Conservation (phyloP, 1,140 invertebrate species). For the Pseudachorutes palmiensis region DNA sequence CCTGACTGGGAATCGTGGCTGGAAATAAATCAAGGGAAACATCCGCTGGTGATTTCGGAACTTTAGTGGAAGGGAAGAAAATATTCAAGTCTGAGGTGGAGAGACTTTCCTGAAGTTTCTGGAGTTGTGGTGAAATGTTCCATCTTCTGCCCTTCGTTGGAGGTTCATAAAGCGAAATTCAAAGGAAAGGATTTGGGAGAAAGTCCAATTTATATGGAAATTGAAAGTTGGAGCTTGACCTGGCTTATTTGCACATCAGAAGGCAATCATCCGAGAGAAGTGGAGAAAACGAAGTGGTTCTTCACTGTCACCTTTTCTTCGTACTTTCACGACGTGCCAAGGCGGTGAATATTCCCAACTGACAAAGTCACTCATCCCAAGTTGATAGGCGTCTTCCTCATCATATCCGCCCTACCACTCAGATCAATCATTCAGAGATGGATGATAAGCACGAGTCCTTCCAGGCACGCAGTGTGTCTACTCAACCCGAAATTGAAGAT, state of each 20-base stretch:
- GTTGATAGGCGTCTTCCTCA: background rate
- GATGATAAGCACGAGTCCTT: background rate
- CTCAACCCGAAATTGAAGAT: too few relatives aligned
- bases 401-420: slow-evolving; percentile 2
- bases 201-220: slow-evolving; percentile 17
- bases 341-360: background rate
- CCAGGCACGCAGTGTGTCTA: too few relatives aligned
- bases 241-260: slow-evolving; percentile 13
- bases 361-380: background rate
- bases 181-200: background rate
- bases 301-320: slow-evolving; percentile 7
- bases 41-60: slow-evolving; percentile 4
- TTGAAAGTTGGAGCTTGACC: slow-evolving; percentile 17
- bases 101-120: too few relatives aligned
- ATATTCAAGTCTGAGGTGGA: background rate
- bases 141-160: too few relatives aligned
- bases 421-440: slow-evolving; percentile 4
- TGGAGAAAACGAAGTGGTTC: slow-evolving; percentile 12
- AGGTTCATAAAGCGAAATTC: background rate
- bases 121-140: too few relatives aligned
- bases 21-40: slow-evolving; percentile 8
- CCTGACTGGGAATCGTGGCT: background rate
- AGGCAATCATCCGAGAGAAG: background rate
- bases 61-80: background rate
- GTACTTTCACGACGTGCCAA: background rate